Base-by-base conservation (phyloP, 2,888 invertebrate genomes). In the Rhamphomyia laevipes region DNA sequence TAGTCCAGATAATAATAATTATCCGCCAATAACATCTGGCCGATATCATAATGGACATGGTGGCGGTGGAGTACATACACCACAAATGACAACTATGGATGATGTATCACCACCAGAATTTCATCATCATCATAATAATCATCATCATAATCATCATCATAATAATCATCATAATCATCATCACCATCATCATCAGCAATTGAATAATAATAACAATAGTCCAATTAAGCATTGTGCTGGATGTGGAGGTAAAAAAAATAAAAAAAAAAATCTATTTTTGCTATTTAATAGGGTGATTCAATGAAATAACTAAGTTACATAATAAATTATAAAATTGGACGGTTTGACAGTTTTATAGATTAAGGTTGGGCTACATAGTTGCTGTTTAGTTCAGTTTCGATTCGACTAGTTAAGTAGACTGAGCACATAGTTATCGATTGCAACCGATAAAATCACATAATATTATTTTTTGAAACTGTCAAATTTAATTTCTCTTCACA, bases 141-240 rank as follows among this genome's bases (percentile, higher is more conserved):
- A 57, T 56, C 64, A 62, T 57, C 56, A 57, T 51, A 56, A 57
- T 44, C 57, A 59, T 51, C 61, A 61, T 55, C 60, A 60, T 50
- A 62, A 66, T 49, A 53, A 54, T 41, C 53, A 51, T 44, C 54
- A 54, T 43, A 51, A 52, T 40, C 45, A 51, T 31, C 48, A 48
- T 35, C 56, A 57, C 51, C 57, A 57, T 44, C 58, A 58, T 50
- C 61, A 61, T 55, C 60, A 60, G 49, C 62, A 66, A 55, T 65
- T 64, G 59, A 62, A 67, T 57, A 61, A 64, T 57, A 64, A 66
- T 55, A 64, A 65, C 43, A 65, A 61, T 59, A 59, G 61, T 59
- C 71, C 72, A 58, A 77, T 84, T 63, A 86, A 86, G 70, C 81
- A 84, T 68, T 93, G 93, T 73, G 89, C 87, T 58, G 92, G 91